These are phyloP conservation scores for Drosophila subsilvestris DNA, from an alignment of 2,888 invertebrate genomes.

Conservation along the genomic window DNA sequence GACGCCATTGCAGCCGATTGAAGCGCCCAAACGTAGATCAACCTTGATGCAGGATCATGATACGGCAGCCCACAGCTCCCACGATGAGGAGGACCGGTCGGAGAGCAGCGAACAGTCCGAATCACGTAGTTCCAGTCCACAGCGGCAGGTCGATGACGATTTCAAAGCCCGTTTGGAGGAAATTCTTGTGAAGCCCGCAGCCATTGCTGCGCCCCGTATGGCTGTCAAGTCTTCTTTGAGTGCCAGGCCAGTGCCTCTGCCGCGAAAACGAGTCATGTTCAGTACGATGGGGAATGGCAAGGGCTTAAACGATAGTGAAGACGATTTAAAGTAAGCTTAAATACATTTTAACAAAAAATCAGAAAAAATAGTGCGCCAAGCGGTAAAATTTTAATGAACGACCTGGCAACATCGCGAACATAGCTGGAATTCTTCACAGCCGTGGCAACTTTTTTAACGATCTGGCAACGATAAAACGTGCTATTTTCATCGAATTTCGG, in stretches of 20 bases:
- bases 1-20: slow-evolving; percentile 59
- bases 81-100: slow-evolving; percentile 7
- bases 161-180: slow-evolving; percentile 78
- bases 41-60: slow-evolving; percentile 29
- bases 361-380: not conserved
- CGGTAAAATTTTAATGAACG: too few relatives aligned
- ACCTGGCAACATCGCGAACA: too few relatives aligned
- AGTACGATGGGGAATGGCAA: slow-evolving; percentile 49
- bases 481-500: too few relatives aligned
- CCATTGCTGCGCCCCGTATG: slow-evolving; percentile 37
- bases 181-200: slow-evolving; percentile 68
- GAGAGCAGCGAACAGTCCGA: slow-evolving; percentile 24
- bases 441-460: too few relatives aligned
- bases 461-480: too few relatives aligned
- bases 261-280: slow-evolving; percentile 83
- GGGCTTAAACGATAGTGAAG: slow-evolving; percentile 39
- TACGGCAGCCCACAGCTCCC: slow-evolving; percentile 22
- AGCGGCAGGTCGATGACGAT: slow-evolving; percentile 17
- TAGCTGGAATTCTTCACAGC: too few relatives aligned
- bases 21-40: slow-evolving; percentile 34
- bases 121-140: slow-evolving; percentile 44
- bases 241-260: slow-evolving; percentile 77
- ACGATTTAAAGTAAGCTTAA: slow-evolving; percentile 21
- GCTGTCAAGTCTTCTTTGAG: slow-evolving; percentile 21
- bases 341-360: not conserved